These are phyloP conservation scores for Leptinotarsa juncta DNA, from an alignment of 2,888 invertebrate genomes.

Conservation along the genomic window DNA sequence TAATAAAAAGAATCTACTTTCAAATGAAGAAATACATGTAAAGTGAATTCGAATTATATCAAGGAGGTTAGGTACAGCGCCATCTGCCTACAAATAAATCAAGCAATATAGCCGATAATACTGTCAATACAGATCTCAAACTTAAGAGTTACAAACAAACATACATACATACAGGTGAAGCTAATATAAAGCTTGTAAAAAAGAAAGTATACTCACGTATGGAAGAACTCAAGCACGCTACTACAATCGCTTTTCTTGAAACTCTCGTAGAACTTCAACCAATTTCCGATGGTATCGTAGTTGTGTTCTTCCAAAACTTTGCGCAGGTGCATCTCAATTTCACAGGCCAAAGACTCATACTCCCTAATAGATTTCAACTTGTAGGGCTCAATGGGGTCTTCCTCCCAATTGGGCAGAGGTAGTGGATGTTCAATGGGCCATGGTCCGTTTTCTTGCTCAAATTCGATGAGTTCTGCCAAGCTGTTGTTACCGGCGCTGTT, in stretches of 20 bases:
- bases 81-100: no score
- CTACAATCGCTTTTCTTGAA: slow-evolving; percentile 74
- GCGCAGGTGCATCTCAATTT: slow-evolving; percentile 84
- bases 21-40: no score
- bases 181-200: no score
- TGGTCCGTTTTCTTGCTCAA: slow-evolving; percentile 67
- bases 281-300: slow-evolving; percentile 91
- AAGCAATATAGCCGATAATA: no score
- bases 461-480: slow-evolving; percentile 54
- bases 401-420: slow-evolving; percentile 82
- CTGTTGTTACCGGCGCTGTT: slow-evolving; percentile 38
- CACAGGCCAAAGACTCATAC: slow-evolving; percentile 84
- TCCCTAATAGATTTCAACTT: slow-evolving; percentile 70
- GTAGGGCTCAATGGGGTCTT: slow-evolving; percentile 64
- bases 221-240: slow-evolving; percentile 78
- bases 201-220: slow-evolving; percentile 63
- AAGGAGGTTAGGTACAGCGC: no score
- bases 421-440: slow-evolving; percentile 79
- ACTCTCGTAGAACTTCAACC: slow-evolving; percentile 76
- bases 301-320: slow-evolving; percentile 84
- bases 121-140: no score
- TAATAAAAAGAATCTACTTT: no score
- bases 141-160: no score
- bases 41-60: no score
- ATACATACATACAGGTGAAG: no score